A percentile compares a stretch with the other conserved stretches of the same genome.
phyloP scores from a whole-genome alignment of 2,113 vertebrate species.

The Saimiri boliviensis region DNA sequence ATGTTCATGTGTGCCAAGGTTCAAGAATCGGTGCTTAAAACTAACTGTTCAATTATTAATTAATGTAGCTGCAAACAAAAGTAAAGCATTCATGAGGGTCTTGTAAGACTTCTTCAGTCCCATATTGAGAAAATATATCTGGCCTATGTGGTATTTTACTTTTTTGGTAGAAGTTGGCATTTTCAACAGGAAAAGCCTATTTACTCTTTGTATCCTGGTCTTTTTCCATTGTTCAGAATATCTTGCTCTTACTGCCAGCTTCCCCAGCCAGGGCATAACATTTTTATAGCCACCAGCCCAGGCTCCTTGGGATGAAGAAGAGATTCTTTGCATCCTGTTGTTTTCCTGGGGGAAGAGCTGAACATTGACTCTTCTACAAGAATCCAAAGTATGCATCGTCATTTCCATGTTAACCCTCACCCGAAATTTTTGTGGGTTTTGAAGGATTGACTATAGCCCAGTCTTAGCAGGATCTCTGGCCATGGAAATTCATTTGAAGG shows the following conservation, averaged over 20 bases:
- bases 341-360: constrained; percentile 31
- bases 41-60: background rate
- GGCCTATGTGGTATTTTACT: background rate
- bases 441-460: background rate
- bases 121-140: background rate
- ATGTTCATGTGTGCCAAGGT: background rate
- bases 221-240: background rate
- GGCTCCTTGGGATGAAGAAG: background rate
- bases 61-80: background rate
- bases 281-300: background rate
- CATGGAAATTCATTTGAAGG: background rate
- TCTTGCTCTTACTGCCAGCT: background rate
- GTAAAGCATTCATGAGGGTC: background rate
- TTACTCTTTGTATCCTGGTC: background rate
- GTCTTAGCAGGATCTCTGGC: background rate
- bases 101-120: background rate
- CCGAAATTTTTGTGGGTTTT: background rate
- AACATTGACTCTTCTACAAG: background rate
- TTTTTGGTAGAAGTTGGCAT: background rate
- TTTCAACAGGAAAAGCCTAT: background rate
- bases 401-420: background rate
- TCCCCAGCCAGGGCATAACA: background rate
- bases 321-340: background rate
- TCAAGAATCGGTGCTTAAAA: background rate
- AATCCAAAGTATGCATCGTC: background rate